Conservation (phyloP, 2,888 invertebrate genomes). For the Ormia ochracea region DNA sequence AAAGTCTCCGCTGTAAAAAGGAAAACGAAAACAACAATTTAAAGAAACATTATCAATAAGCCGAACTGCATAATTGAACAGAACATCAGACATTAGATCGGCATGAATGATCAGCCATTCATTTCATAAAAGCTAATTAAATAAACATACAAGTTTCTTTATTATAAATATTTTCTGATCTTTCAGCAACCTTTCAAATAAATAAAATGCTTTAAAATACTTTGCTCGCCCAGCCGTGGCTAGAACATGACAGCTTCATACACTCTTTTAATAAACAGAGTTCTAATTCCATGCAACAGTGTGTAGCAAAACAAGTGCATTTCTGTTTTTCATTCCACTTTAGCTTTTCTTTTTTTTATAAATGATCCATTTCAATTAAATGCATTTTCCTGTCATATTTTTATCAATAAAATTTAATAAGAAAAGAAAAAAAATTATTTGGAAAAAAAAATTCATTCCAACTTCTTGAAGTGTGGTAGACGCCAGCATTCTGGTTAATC, state of each 20-base stretch:
- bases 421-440: background rate
- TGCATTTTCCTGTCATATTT: background rate
- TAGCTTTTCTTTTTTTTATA: background rate
- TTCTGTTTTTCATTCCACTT: background rate
- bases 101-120: constrained; percentile 26
- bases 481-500: constrained; percentile 1
- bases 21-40: too few relatives aligned
- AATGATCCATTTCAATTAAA: constrained; percentile 34
- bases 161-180: background rate
- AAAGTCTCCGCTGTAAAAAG: too few relatives aligned
- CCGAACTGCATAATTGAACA: too few relatives aligned
- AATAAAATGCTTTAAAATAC: constrained; percentile 15
- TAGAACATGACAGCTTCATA: background rate
- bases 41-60: too few relatives aligned
- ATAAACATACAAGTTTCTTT: background rate
- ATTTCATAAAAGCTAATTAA: background rate
- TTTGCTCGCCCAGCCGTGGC: background rate
- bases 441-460: background rate
- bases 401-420: background rate
- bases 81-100: background rate
- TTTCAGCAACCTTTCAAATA: background rate
- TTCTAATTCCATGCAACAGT: background rate
- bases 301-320: background rate
- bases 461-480: constrained; percentile 7
- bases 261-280: background rate